Evolutionary conservation across 2,888 invertebrate species (phyloP).

Genomic region (Hydrotaea diabolus): DNA sequence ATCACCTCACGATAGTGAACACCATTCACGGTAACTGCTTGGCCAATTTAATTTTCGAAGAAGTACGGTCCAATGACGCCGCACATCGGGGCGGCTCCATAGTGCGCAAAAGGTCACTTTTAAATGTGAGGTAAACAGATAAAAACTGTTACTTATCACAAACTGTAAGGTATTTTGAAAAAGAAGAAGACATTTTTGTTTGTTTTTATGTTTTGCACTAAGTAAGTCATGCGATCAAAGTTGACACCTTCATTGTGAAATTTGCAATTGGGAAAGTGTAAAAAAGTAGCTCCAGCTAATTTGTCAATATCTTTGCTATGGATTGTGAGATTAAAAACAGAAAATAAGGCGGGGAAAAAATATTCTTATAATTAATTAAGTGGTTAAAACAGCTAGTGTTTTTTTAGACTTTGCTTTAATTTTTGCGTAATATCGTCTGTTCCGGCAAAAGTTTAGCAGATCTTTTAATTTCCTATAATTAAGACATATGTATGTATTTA

Average conservation of each 20-base stretch:
- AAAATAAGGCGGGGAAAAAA: neutral
- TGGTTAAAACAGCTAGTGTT: neutral
- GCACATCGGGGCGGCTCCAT: too few relatives aligned
- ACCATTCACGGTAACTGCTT: too few relatives aligned
- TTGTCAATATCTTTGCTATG: slow-evolving; percentile 3
- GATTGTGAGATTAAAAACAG: neutral
- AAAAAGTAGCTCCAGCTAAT: slow-evolving; percentile 7
- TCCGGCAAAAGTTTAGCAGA: slow-evolving; percentile 2
- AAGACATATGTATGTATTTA: slow-evolving; percentile 1
- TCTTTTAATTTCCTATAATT: neutral
- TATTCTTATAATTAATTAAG: neutral
- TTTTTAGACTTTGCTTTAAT: neutral
- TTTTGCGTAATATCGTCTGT: neutral
- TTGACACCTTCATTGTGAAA: neutral
- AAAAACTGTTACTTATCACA: neutral
- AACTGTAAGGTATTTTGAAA: neutral
- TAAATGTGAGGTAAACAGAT: neutral
- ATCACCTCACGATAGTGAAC: too few relatives aligned
- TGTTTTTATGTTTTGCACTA: neutral
- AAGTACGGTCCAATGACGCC: too few relatives aligned
- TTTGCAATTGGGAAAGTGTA: neutral
- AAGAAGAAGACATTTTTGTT: too few relatives aligned
- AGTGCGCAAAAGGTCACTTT: neutral
- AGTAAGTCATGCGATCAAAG: too few relatives aligned
- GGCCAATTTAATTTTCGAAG: too few relatives aligned